Evolutionary conservation across 2,797 vertebrate genomes (phyloP).

Genomic region (Sebastiscus albofasciatus): DNA sequence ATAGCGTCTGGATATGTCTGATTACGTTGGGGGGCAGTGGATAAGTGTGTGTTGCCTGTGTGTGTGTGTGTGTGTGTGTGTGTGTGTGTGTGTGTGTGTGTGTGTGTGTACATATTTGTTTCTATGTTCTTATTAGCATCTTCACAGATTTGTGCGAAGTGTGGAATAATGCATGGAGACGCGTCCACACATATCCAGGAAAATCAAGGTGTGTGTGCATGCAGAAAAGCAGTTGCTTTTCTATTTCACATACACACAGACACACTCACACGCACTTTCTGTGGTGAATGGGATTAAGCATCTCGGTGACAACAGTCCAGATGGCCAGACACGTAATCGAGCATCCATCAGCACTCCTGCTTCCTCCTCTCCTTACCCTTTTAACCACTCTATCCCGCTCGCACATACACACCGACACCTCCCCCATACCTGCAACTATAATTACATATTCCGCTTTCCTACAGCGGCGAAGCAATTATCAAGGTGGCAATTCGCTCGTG

Average conservation of each 20-base stretch:
- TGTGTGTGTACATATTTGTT: slow-evolving; percentile 29
- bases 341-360: slow-evolving; percentile 73
- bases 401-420: slow-evolving; percentile 62
- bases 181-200: slow-evolving; percentile 12
- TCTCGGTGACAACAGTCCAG: slow-evolving; percentile 78
- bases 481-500: slow-evolving; percentile 40
- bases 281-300: slow-evolving; percentile 73
- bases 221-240: slow-evolving; percentile 45
- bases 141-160: slow-evolving; percentile 39
- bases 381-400: slow-evolving; percentile 53
- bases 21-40: slow-evolving; percentile 46
- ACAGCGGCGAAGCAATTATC: slow-evolving; percentile 51
- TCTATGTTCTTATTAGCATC: slow-evolving; percentile 49
- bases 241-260: slow-evolving; percentile 31
- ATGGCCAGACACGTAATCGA: slow-evolving; percentile 80
- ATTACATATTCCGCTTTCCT: slow-evolving; percentile 60
- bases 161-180: slow-evolving; percentile 42
- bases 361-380: slow-evolving; percentile 69
- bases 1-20: slow-evolving; percentile 61
- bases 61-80: background rate
- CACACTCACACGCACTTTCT: slow-evolving; percentile 47
- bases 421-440: slow-evolving; percentile 66
- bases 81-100: background rate
- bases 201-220: slow-evolving; percentile 14
- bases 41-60: background rate